These are phyloP conservation scores for Pogoniulus pusillus DNA, from an alignment of 2,797 vertebrate species.

Conservation along the genomic window DNA sequence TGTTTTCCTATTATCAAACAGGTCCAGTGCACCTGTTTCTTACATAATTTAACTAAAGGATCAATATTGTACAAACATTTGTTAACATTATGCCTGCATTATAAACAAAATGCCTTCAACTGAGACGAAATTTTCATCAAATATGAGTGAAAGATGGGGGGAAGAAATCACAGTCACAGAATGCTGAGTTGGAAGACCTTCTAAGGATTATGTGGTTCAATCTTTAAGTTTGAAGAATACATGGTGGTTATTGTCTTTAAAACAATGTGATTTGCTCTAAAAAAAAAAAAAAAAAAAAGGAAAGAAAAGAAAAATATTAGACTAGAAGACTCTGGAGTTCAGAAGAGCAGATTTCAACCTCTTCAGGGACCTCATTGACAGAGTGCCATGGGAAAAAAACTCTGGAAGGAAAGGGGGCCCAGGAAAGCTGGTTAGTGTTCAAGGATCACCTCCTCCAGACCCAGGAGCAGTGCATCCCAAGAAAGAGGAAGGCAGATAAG, in stretches of 20 bases:
- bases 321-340: no score
- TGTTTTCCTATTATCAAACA: conserved; percentile 23
- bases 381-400: no score
- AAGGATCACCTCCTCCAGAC: no score
- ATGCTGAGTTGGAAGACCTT: no score
- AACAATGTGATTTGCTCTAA: not conserved
- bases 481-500: no score
- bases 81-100: conserved; percentile 5
- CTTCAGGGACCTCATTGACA: no score
- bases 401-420: no score
- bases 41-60: conserved; percentile 14
- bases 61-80: not conserved
- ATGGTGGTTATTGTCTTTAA: not conserved
- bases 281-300: not conserved
- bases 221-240: not conserved
- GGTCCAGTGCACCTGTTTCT: conserved; percentile 16
- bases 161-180: not conserved
- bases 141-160: not conserved
- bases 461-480: no score
- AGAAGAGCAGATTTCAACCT: no score
- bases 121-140: not conserved
- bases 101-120: not conserved
- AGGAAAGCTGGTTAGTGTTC: no score
- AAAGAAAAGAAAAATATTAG: not conserved
- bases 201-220: no score